phyloP scores from a whole-genome alignment of 2,797 vertebrate genomes.

The Ceyx erithaca region DNA sequence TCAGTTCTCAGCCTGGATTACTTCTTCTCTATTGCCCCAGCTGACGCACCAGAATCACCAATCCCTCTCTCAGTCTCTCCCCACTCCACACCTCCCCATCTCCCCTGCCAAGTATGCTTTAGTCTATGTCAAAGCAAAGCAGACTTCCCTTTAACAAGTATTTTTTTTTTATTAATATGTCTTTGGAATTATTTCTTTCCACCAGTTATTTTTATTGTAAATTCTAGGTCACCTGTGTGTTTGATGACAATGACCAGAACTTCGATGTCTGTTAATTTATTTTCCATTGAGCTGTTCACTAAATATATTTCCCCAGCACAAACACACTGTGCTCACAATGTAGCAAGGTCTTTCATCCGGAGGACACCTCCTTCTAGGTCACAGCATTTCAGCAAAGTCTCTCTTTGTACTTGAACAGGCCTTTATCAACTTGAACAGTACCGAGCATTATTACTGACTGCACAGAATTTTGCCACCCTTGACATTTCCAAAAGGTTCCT shows the following conservation, averaged over 20 bases:
- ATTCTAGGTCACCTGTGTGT: neutral
- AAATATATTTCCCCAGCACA: neutral
- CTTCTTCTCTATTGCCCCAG: neutral
- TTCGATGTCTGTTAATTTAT: neutral
- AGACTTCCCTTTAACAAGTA: neutral
- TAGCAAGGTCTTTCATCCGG: neutral
- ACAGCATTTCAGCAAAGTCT: neutral
- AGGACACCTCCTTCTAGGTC: neutral
- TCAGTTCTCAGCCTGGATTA: neutral
- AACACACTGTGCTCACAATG: neutral
- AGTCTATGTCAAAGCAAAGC: neutral
- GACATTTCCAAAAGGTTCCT: neutral
- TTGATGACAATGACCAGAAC: neutral
- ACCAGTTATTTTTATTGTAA: neutral
- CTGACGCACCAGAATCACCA: neutral
- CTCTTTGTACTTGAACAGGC: neutral
- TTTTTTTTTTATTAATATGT: neutral
- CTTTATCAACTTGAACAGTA: neutral
- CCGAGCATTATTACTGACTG: neutral
- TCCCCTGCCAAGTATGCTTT: neutral
- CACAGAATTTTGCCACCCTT: neutral
- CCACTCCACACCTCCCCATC: no score
- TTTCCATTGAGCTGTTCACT: neutral
- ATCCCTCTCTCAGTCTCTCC: no score
- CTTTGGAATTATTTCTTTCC: neutral